phyloP scores from a whole-genome alignment of 2,888 invertebrate species.

The Gnatocerus cornutus region DNA sequence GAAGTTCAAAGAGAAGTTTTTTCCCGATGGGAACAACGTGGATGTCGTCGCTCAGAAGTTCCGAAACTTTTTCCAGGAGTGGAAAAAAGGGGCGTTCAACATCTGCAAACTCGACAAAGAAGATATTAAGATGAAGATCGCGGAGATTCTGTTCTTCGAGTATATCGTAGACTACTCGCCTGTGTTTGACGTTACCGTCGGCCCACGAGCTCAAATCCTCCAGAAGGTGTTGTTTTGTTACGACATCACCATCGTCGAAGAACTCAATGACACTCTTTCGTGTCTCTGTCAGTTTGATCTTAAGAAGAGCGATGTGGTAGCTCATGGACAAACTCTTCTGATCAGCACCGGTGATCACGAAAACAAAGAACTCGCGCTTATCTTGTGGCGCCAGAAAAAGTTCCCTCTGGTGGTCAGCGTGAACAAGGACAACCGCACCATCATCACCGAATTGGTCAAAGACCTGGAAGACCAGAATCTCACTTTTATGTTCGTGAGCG shows the following conservation, averaged over 20 bases:
- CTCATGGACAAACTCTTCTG: conserved; percentile 9
- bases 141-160: conserved; percentile 27
- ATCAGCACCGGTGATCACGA: neutral
- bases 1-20: conserved; percentile 23
- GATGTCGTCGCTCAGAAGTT: conserved; percentile 13
- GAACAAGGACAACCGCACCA: conserved; percentile 1
- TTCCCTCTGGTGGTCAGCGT: conserved; percentile 19
- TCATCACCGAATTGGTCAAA: conserved; percentile 4
- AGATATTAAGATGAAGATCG: conserved; percentile 36
- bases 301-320: neutral
- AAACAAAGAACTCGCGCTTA: conserved; percentile 6
- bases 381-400: conserved; percentile 23
- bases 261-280: neutral
- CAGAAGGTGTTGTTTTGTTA: conserved; percentile 7
- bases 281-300: conserved; percentile 4
- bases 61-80: conserved; percentile 19
- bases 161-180: conserved; percentile 10
- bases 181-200: neutral
- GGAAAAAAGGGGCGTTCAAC: conserved; percentile 18
- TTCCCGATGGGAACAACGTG: conserved; percentile 2
- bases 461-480: conserved; percentile 16
- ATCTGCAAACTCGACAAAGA: conserved; percentile 24
- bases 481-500: conserved; percentile 16
- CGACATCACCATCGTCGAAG: conserved; percentile 2
- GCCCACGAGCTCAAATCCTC: neutral